Evolutionary conservation across 2,797 vertebrate species (phyloP), one percentile per base, ranked within the genome.

Genomic region (Megalops cyprinoides): DNA sequence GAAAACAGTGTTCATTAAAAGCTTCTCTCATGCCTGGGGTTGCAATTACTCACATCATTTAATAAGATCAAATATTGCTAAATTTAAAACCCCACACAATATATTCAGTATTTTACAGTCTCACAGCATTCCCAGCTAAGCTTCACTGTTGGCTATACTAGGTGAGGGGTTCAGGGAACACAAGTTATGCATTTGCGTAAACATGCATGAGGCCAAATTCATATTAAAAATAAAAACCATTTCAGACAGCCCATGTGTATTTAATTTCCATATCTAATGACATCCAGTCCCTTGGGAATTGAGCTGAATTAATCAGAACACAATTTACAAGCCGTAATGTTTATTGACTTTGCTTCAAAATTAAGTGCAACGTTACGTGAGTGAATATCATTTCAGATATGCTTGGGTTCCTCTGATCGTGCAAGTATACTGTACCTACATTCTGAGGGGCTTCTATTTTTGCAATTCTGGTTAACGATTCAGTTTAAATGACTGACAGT

Each of bases 161-260:
- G 18, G 44, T 23, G n/a, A 6, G 15, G 34, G n/a, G 34, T 20
- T 1, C 65, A 69, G 44, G 8, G n/a, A 31, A 37, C 18, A 9
- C 34, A 23, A 42, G 34, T 69, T 20, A 3, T 42, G 18, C 6
- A 6, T 42, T 69, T 15, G 39, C 15, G 34, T 42, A 44, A 42
- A 69, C 37, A 42, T n/a, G 39, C 39, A 69, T n/a, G n/a, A 69
- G 65, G 20, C 65, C 65, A 42, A 42, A 69, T 39, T 42, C n/a
- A 39, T 4, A 37, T 5, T 18, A 28, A 6, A 56, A 56, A 31
- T 14, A 49, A 74, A 74, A 76, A 76, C 34, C 74, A 53, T 37
- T 37, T 76, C 37, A 25, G 48, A 74, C 73, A 74, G 74, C 25
- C 58, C 58, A 62, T 46, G 37, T 77, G 39, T 60, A 77, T 77